These are phyloP conservation scores for Oligia strigilis DNA, from an alignment of 2,888 invertebrate species.

Conservation along the genomic window DNA sequence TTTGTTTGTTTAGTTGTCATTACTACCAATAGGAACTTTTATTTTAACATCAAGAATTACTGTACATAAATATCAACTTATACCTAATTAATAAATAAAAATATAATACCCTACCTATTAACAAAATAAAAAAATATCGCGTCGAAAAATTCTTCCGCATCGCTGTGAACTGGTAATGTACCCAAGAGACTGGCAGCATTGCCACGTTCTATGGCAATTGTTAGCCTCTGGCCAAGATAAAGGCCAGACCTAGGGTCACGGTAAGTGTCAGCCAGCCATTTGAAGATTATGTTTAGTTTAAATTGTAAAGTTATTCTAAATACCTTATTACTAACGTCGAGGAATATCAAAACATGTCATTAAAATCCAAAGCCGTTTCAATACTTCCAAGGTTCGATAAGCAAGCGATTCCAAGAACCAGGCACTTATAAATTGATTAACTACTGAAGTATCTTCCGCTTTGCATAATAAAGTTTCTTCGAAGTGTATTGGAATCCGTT, in stretches of 20 bases:
- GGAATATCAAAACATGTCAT: slow-evolving; percentile 19
- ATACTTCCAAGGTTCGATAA: slow-evolving; percentile 36
- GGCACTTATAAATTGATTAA: slow-evolving; percentile 37
- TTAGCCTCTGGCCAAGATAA: neutral
- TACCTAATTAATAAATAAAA: too few relatives aligned
- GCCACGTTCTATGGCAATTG: neutral
- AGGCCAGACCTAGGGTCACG: neutral
- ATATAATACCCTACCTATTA: too few relatives aligned
- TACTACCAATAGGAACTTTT: too few relatives aligned
- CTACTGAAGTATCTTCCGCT: slow-evolving; percentile 25
- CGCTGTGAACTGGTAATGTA: too few relatives aligned
- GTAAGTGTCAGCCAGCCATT: neutral
- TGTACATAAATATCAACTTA: too few relatives aligned
- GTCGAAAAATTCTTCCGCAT: too few relatives aligned
- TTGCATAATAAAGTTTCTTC: slow-evolving; percentile 35
- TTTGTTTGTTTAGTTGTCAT: neutral
- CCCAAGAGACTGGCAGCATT: neutral
- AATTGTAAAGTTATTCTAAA: neutral
- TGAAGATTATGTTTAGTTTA: neutral
- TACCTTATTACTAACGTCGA: neutral
- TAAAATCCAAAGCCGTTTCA: slow-evolving; percentile 5
- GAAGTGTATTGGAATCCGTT: slow-evolving; percentile 23
- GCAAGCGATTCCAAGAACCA: slow-evolving; percentile 13
- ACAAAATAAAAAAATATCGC: too few relatives aligned
- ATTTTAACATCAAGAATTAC: too few relatives aligned